Base-by-base conservation (phyloP, 2,113 vertebrate genomes). In the Rousettus leschenaultii region DNA sequence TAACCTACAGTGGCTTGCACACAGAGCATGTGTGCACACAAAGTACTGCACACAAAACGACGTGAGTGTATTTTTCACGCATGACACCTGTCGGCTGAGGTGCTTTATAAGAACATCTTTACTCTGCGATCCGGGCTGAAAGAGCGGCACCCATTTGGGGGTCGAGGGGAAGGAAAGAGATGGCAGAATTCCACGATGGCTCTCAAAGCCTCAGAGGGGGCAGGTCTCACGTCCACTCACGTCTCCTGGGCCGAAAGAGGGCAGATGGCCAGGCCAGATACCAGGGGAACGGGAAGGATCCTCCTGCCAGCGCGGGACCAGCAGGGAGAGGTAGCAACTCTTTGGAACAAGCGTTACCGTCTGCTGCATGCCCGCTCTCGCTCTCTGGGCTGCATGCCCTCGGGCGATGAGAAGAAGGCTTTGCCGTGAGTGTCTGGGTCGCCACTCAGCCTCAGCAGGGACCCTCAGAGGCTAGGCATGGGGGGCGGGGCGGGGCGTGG, bases 261-360 rank as follows among this genome's bases (percentile, higher is more conserved):
- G 51, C 33, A 14, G 22, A 26, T 35, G 35, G 59, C 35, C 65
- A 43, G 43, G 55, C n/a, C 63, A 68, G 79, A 53, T 22, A 11
- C 30, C 53, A 30, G 3, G 19, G 33, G 59, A 70, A 57, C 33
- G 16, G 2, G 24, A 65, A 73, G 14, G 30, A 26, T 40, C 21
- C 19, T 57, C 33, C 26, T 0, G 1, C 14, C 3, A 6, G 78
- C 6, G 0, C 22, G 61, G 19, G 63, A 48, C 45, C 11, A 14
- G 33, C 26, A 15, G 11, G 45, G 45, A 2, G 6, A 1, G 3
- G 4, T 3, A 9, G 65, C 1, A 0, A 35, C 30, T 51, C 0
- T 70, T 68, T 30, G 19, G 40, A 79, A 15, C 9, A 59, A 28
- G 57, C 6, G 1, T 71, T 14, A 35, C 48, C 21, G 6, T 6